Evolutionary conservation across 2,113 vertebrate genomes (phyloP).

Genomic region (Epinephelus fuscoguttatus): DNA sequence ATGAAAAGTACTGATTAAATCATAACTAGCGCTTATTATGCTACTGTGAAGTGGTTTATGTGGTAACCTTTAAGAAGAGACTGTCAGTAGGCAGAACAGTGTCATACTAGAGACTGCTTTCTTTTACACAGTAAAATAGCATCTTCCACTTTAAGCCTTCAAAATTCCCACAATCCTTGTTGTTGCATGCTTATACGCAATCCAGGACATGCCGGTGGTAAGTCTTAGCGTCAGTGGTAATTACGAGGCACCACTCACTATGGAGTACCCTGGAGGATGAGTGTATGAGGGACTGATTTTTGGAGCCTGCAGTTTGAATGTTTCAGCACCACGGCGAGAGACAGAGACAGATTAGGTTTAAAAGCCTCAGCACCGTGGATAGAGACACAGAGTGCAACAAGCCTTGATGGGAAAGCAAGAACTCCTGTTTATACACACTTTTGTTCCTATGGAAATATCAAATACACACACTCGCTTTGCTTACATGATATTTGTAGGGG

Average conservation of each 20-base stretch:
- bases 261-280: neutral
- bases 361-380: constrained; percentile 17
- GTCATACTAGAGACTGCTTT: neutral
- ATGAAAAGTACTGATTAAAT: neutral
- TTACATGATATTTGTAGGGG: too few relatives aligned
- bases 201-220: constrained; percentile 15
- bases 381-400: constrained; percentile 34
- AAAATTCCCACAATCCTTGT: neutral
- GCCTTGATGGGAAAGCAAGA: constrained; percentile 9
- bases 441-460: constrained; percentile 27
- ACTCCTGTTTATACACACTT: constrained; percentile 16
- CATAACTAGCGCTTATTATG: neutral
- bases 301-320: constrained; percentile 7
- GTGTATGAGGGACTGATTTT: constrained; percentile 28
- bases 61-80: neutral
- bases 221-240: constrained; percentile 1
- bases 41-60: neutral
- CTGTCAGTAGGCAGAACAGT: neutral
- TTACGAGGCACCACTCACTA: constrained; percentile 29
- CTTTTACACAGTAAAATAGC: neutral
- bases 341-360: constrained; percentile 25
- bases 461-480: neutral
- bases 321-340: constrained; percentile 63
- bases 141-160: neutral
- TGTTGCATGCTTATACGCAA: neutral